phyloP scores from a whole-genome alignment of 2,888 invertebrate species.

The Mimumesa dahlbomi region DNA sequence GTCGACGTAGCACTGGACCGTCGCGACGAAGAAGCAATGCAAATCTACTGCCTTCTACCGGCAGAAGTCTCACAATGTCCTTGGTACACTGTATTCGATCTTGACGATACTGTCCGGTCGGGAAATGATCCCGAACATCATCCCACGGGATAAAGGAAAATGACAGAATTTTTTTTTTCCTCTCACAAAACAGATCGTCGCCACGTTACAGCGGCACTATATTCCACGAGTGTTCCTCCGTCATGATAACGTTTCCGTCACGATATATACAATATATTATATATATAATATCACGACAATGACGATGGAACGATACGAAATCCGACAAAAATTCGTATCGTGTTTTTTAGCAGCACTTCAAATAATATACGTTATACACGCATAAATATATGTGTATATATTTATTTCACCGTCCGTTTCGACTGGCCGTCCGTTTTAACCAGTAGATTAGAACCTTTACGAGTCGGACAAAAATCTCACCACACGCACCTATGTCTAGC shows the following conservation, averaged over 20 bases:
- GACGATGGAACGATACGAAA: constrained; percentile 6
- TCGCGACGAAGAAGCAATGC: constrained; percentile 39
- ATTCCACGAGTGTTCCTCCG: constrained; percentile 54
- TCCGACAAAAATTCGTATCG: too few species aligned
- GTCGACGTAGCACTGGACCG: constrained; percentile 51
- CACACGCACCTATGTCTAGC: constrained; percentile 17
- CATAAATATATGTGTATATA: too few species aligned
- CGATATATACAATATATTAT: too few species aligned
- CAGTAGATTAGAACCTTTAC: too few species aligned
- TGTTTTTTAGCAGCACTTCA: too few species aligned
- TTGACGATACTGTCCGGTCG: constrained; percentile 34
- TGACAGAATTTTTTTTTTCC: too few species aligned
- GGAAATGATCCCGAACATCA: constrained; percentile 19
- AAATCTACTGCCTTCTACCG: constrained; percentile 40
- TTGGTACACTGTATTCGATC: constrained; percentile 35
- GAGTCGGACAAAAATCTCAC: too few species aligned
- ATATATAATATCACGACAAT: constrained; percentile 20
- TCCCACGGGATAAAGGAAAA: constrained; percentile 12
- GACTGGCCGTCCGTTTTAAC: too few species aligned
- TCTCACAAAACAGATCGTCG: constrained; percentile 1
- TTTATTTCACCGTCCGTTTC: too few species aligned
- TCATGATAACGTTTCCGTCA: constrained; percentile 24
- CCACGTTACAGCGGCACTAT: constrained; percentile 41
- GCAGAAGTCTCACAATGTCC: constrained; percentile 47
- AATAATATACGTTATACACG: too few species aligned